A percentile compares a stretch with the other conserved stretches of the same genome.
Evolutionary conservation across 2,888 invertebrate species (phyloP).

Genomic region (Ophraella communa): DNA sequence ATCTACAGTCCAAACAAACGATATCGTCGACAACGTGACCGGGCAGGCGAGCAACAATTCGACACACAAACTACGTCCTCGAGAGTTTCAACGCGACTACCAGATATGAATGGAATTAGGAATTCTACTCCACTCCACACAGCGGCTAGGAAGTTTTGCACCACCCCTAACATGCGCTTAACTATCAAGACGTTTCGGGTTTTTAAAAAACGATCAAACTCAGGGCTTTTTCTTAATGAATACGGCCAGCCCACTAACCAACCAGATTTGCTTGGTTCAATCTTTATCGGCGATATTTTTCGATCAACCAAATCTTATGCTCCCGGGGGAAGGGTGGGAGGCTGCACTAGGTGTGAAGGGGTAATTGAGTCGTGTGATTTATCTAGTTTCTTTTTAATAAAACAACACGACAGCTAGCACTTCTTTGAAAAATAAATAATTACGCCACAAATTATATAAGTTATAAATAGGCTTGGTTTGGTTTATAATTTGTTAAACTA

Average conservation of each 20-base stretch:
- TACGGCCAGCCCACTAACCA: constrained; percentile 57
- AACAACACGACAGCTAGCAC: not conserved
- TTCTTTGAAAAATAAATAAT: too few relatives aligned
- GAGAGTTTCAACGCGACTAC: constrained; percentile 52
- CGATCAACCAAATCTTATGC: constrained; percentile 35
- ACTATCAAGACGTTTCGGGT: constrained; percentile 52
- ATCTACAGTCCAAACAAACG: constrained; percentile 1
- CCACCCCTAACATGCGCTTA: constrained; percentile 57
- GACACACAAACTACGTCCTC: constrained; percentile 43
- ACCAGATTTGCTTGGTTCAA: constrained; percentile 52
- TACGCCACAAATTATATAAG: too few relatives aligned
- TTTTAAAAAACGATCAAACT: constrained; percentile 56
- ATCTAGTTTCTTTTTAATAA: not conserved
- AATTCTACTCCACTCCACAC: constrained; percentile 21
- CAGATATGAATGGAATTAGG: constrained; percentile 21
- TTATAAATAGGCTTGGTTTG: too few relatives aligned
- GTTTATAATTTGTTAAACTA: too few relatives aligned
- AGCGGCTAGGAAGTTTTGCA: constrained; percentile 44
- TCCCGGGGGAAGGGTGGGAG: constrained; percentile 1
- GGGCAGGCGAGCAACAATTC: constrained; percentile 42
- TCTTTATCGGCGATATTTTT: constrained; percentile 45
- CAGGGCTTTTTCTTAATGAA: constrained; percentile 55
- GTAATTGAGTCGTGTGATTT: constrained; percentile 12
- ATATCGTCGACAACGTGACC: constrained; percentile 54
- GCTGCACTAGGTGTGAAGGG: not conserved